Evolutionary conservation across 2,888 invertebrate species (phyloP), one percentile per base, ranked within the genome.

Genomic region (Poecilus cupreus): DNA sequence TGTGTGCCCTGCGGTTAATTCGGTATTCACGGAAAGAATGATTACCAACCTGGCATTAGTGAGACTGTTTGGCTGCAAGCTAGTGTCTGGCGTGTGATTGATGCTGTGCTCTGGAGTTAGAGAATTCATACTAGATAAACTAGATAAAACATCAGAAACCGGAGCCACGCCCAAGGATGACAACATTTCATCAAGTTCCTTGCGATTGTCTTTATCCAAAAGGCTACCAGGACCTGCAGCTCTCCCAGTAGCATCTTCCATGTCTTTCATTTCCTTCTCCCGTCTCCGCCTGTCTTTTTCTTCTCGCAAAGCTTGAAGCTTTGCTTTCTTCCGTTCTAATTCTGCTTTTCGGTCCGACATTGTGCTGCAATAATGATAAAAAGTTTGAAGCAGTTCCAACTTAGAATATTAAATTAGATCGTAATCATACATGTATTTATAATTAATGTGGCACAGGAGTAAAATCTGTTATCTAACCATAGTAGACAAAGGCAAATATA

Each of bases 331-430:
- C 82, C 96, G 93, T 90, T 97, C 97, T 86, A 97, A 89, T 90
- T 97, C 97, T n/a, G 96, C 96, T 89, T 96, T 96, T 83, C 97
- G 93, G 90, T 97, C 97, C 76, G 95, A 94, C 96, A 96, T 96
- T 39, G 51, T 80, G 80, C 43, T 54, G 24, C 11, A 68, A 68
- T 3, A 68, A 68, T 32, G 6, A 68, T 68, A 13, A 32, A 32
- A 16, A 2, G 16, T 64, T 37, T 64, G 6, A 32, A 51, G 8
- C 16, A 11, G n/a, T 11, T 43, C 43, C n/a, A 57, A 57, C 11
- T 51, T 51, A 8, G 18, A 51, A 5, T 57, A 24, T 57, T 54
- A 43, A 43, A 43, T 2, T 43, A 43, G 43, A 43, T 43, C 3
- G 1, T 43, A 11, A 43, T 43, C n/a, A 10, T 11, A n/a, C 13